These are phyloP conservation scores for Lapara coniferarum DNA, from an alignment of 2,888 invertebrate species.

Conservation along the genomic window DNA sequence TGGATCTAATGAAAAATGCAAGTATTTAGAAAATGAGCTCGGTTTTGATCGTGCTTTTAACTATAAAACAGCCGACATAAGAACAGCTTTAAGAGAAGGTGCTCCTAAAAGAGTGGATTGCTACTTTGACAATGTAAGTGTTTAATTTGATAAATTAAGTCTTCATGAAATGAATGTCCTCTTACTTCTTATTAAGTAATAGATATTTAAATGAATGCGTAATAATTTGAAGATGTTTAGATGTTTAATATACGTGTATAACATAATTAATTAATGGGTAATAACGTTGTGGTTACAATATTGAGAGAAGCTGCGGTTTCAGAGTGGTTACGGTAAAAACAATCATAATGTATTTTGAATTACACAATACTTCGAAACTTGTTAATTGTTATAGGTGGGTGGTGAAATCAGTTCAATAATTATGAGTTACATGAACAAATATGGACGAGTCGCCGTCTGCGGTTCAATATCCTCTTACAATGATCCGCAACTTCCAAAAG, in stretches of 20 bases:
- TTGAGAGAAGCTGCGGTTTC: too few relatives aligned
- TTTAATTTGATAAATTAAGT: neutral
- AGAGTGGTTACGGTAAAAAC: too few relatives aligned
- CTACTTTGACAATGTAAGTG: constrained; percentile 90
- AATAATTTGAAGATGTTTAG: too few relatives aligned
- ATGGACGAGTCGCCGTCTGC: constrained; percentile 87
- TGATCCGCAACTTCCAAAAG: constrained; percentile 68
- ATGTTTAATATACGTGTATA: too few relatives aligned
- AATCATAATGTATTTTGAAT: too few relatives aligned
- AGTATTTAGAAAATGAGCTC: constrained; percentile 86
- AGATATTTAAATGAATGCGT: too few relatives aligned
- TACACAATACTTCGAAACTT: too few relatives aligned
- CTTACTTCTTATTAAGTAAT: too few relatives aligned
- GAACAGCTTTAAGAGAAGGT: constrained; percentile 82
- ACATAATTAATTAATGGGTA: too few relatives aligned
- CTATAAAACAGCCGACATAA: constrained; percentile 86
- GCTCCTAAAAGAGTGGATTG: constrained; percentile 89
- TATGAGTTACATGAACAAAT: constrained; percentile 85
- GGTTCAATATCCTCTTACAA: constrained; percentile 89
- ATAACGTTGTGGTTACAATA: too few relatives aligned
- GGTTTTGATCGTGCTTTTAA: constrained; percentile 89
- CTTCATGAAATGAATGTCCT: neutral
- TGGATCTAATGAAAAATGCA: constrained; percentile 88
- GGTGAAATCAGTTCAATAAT: constrained; percentile 87
- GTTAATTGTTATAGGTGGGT: constrained; percentile 82